Conservation (phyloP, 2,113 vertebrate genomes). For the Tetraodon nigroviridis region DNA sequence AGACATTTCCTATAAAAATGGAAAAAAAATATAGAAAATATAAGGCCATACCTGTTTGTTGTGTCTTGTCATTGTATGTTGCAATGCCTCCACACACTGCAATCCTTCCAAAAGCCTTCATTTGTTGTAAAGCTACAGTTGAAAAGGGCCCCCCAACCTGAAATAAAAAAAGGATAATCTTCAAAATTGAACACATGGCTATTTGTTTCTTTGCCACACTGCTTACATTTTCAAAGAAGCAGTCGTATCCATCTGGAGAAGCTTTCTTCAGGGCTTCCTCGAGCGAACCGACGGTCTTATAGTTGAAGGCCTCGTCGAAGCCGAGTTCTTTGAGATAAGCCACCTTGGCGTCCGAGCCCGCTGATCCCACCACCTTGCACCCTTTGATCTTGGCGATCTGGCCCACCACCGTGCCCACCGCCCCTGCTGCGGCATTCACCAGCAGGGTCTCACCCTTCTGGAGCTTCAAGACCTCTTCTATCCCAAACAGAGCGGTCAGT, state of each 20-base stretch:
- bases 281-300: slow-evolving; percentile 80
- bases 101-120: slow-evolving; percentile 84
- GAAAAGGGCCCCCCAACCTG: slow-evolving; percentile 86
- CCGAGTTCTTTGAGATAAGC: slow-evolving; percentile 80
- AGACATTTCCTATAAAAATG: neutral
- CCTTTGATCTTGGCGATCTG: slow-evolving; percentile 86
- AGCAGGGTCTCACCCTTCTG: slow-evolving; percentile 82
- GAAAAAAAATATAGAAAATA: neutral
- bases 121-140: slow-evolving; percentile 75
- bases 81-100: slow-evolving; percentile 86
- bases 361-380: slow-evolving; percentile 83
- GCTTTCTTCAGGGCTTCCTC: slow-evolving; percentile 79
- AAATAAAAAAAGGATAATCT: neutral
- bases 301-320: slow-evolving; percentile 87
- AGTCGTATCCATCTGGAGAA: slow-evolving; percentile 83
- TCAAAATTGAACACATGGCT: neutral
- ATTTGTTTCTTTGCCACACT: neutral
- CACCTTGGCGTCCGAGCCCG: slow-evolving; percentile 82
- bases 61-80: slow-evolving; percentile 73
- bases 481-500: slow-evolving; percentile 82
- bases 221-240: slow-evolving; percentile 86
- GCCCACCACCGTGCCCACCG: slow-evolving; percentile 83
- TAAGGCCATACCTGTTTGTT: slow-evolving; percentile 74
- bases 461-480: slow-evolving; percentile 77
- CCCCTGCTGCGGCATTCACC: slow-evolving; percentile 85